A percentile compares a stretch with the other conserved stretches of the same genome.
phyloP scores from a whole-genome alignment of 2,113 vertebrate genomes.

The Oncorhynchus gorbuscha region DNA sequence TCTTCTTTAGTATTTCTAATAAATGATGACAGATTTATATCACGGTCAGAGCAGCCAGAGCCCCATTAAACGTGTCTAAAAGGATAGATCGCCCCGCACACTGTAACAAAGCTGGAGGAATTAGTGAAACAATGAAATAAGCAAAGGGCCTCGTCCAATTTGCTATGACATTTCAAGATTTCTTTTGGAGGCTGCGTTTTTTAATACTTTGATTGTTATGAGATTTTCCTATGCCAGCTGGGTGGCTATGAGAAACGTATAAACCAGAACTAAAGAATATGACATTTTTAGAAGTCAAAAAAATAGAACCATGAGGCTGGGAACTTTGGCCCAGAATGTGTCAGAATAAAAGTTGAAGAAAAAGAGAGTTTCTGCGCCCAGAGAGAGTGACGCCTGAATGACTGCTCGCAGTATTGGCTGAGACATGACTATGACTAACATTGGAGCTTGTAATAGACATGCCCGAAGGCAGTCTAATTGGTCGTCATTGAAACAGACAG shows the following conservation, averaged over 20 bases:
- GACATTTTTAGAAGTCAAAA: neutral
- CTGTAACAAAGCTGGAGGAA: constrained; percentile 41
- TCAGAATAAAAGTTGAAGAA: neutral
- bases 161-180: constrained; percentile 39
- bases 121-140: constrained; percentile 59
- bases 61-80: constrained; percentile 71
- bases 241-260: constrained; percentile 42
- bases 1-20: constrained; percentile 81
- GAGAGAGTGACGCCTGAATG: neutral
- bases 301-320: neutral
- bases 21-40: constrained; percentile 81
- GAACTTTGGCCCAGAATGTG: neutral
- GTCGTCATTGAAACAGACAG: neutral
- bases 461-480: neutral
- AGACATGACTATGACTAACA: neutral
- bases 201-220: constrained; percentile 45
- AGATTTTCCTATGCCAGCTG: constrained; percentile 53
- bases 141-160: constrained; percentile 41
- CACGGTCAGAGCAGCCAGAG: constrained; percentile 72
- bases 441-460: neutral
- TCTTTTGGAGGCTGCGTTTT: constrained; percentile 22
- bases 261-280: constrained; percentile 27
- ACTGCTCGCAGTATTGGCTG: neutral
- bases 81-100: constrained; percentile 58
- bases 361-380: neutral